Evolutionary conservation across 2,888 invertebrate species (phyloP).

Genomic region (Pseudococcus jackbeardsleyi): DNA sequence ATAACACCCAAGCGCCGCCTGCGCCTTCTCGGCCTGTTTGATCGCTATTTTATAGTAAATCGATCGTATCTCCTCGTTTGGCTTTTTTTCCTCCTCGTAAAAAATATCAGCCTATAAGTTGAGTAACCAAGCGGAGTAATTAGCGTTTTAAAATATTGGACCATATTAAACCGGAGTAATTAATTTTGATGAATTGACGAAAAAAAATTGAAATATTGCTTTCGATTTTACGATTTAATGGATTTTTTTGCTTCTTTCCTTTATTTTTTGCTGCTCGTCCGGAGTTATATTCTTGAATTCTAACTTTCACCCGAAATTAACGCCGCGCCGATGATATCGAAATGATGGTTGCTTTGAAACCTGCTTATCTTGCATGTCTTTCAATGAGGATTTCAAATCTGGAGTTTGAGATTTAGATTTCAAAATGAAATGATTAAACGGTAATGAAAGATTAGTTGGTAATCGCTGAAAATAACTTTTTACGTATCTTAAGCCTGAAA

Average conservation of each 20-base stretch:
- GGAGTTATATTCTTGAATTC: background rate
- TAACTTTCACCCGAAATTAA: slow-evolving; percentile 19
- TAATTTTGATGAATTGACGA: slow-evolving; percentile 41
- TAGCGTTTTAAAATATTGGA: slow-evolving; percentile 21
- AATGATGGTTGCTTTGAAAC: background rate
- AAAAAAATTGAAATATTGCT: slow-evolving; percentile 38
- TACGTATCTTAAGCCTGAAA: background rate
- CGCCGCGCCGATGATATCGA: background rate
- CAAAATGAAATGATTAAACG: background rate
- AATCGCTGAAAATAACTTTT: background rate
- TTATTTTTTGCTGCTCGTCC: background rate
- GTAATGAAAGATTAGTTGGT: background rate
- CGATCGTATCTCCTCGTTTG: background rate
- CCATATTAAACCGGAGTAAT: slow-evolving; percentile 20
- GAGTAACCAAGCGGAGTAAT: slow-evolving; percentile 18
- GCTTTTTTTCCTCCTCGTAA: background rate
- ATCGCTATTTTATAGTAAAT: background rate
- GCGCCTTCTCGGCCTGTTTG: background rate
- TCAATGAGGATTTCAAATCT: background rate
- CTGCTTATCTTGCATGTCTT: background rate
- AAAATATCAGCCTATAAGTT: background rate
- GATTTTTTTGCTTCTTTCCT: background rate
- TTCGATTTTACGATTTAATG: slow-evolving; percentile 29
- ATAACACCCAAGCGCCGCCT: slow-evolving; percentile 9
- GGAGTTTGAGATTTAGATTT: background rate